Conservation (phyloP, 2,797 vertebrate species). For the Helostoma temminkii region DNA sequence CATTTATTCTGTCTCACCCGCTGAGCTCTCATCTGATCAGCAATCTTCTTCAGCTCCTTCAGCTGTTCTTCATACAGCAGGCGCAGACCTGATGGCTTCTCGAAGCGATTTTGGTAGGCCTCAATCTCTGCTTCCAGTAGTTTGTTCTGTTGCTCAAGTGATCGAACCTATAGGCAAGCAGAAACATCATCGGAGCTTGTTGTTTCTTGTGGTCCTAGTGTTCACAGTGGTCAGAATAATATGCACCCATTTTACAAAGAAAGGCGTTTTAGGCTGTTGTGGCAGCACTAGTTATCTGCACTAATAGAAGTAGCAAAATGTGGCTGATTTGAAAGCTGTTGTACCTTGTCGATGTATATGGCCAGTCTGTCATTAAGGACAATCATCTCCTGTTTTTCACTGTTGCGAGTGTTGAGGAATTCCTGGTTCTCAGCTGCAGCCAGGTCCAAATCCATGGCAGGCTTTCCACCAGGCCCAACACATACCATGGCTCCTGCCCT, state of each 20-base stretch:
- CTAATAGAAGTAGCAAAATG: neutral
- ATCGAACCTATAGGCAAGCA: conserved; percentile 75
- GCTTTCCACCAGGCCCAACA: conserved; percentile 68
- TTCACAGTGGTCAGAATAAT: conserved; percentile 41
- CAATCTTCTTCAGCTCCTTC: conserved; percentile 77
- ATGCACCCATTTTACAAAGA: neutral
- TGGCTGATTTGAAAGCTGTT: neutral
- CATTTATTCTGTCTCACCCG: conserved; percentile 63
- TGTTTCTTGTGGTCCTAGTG: conserved; percentile 22
- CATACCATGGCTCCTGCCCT: conserved; percentile 71
- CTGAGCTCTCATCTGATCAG: conserved; percentile 81
- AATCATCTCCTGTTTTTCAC: conserved; percentile 80
- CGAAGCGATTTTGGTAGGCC: conserved; percentile 73
- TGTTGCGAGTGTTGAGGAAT: conserved; percentile 77
- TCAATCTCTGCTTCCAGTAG: conserved; percentile 77
- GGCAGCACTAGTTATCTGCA: conserved; percentile 18
- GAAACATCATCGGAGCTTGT: conserved; percentile 13
- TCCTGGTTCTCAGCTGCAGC: conserved; percentile 82
- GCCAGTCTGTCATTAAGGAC: conserved; percentile 85
- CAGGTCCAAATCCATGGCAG: conserved; percentile 75
- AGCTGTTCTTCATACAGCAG: conserved; percentile 81
- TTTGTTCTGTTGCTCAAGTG: conserved; percentile 81
- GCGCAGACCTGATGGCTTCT: conserved; percentile 74
- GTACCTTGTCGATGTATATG: conserved; percentile 82
- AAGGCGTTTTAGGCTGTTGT: neutral